Percentiles rank a stretch among this genome's conserved stretches.
These are phyloP conservation scores for Apotomis capreana DNA, from an alignment of 2,888 invertebrate species.

Conservation along the genomic window DNA sequence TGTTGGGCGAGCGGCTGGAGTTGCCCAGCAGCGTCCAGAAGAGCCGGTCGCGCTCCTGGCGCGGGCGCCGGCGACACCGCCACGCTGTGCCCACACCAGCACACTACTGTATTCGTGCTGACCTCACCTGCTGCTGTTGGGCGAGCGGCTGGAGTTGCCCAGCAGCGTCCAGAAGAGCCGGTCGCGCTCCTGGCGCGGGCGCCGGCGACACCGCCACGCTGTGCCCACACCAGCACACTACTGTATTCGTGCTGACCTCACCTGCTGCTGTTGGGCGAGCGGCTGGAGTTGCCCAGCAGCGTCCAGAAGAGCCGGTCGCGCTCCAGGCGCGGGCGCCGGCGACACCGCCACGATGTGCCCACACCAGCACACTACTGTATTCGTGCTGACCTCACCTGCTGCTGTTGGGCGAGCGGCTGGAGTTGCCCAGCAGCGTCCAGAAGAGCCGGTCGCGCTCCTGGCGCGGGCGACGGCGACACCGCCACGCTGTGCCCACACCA, in stretches of 20 bases:
- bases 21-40: conserved; percentile 59
- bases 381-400: conserved; percentile 9
- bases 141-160: conserved; percentile 46
- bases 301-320: conserved; percentile 56
- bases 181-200: conserved; percentile 36
- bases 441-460: conserved; percentile 47
- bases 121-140: conserved; percentile 23
- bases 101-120: neutral
- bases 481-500: neutral
- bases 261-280: conserved; percentile 28
- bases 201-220: conserved; percentile 21
- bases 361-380: neutral
- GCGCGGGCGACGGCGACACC: conserved; percentile 31
- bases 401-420: conserved; percentile 33
- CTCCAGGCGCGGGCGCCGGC: conserved; percentile 34
- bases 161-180: conserved; percentile 59
- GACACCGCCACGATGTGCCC: neutral
- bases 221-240: neutral
- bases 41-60: conserved; percentile 44
- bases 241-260: neutral
- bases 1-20: conserved; percentile 37
- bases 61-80: conserved; percentile 24
- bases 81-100: neutral
- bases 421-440: conserved; percentile 57
- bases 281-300: conserved; percentile 49